Evolutionary conservation across 2,797 vertebrate species (phyloP).

Genomic region (Anableps anableps): DNA sequence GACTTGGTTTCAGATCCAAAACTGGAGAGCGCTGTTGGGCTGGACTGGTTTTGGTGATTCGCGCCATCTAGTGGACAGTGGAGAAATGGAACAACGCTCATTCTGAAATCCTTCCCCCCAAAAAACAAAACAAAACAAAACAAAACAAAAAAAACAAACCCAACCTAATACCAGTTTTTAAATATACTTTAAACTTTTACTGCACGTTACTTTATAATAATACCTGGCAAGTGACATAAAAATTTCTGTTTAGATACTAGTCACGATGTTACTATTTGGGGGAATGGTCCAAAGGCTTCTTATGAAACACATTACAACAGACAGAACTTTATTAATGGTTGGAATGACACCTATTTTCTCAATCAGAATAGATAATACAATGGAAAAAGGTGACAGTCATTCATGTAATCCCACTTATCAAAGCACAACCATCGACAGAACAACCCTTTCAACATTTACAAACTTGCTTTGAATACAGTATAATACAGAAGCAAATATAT

Average conservation of each 20-base stretch:
- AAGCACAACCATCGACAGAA: conserved; percentile 2
- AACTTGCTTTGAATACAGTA: background rate
- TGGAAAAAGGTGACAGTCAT: background rate
- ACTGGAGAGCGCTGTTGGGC: background rate
- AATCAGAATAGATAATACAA: conserved; percentile 1
- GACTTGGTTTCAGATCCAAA: background rate
- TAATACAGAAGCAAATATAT: conserved; percentile 2
- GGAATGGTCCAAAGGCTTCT: background rate
- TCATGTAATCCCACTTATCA: background rate
- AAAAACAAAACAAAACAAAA: background rate
- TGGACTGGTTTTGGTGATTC: background rate
- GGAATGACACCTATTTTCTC: background rate
- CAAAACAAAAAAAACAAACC: background rate
- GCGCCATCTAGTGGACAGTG: conserved; percentile 4
- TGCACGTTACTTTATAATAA: background rate
- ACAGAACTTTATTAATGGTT: background rate
- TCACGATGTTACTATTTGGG: background rate
- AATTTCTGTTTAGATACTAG: background rate
- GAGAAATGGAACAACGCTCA: background rate
- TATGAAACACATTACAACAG: background rate
- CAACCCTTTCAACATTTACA: background rate
- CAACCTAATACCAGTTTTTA: background rate
- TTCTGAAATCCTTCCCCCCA: background rate
- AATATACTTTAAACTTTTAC: background rate
- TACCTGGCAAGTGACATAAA: background rate